Evolutionary conservation across 2,797 vertebrate genomes (phyloP).

Genomic region (Channallabes apus): DNA sequence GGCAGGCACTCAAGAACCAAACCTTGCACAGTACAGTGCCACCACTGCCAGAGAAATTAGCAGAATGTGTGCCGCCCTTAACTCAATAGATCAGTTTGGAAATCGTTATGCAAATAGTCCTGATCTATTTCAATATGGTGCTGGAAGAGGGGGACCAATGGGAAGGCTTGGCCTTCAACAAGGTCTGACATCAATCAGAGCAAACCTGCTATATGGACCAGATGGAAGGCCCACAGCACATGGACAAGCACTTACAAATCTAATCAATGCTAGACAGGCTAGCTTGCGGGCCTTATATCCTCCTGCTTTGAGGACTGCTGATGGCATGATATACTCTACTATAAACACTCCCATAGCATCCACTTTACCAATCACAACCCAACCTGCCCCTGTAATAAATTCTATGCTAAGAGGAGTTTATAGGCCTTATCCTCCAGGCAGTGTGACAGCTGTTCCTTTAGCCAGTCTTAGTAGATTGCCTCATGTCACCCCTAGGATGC

Average conservation of each 20-base stretch:
- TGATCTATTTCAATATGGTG: constrained; percentile 83
- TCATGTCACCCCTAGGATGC: constrained; percentile 83
- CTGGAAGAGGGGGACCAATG: constrained; percentile 72
- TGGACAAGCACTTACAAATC: constrained; percentile 82
- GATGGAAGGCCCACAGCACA: constrained; percentile 78
- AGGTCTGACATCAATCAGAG: constrained; percentile 81
- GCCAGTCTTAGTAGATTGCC: constrained; percentile 90
- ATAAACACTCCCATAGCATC: constrained; percentile 98
- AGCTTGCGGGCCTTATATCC: constrained; percentile 88
- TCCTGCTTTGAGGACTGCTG: constrained; percentile 87
- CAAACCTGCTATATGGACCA: constrained; percentile 84
- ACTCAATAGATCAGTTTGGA: constrained; percentile 93
- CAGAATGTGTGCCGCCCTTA: constrained; percentile 97
- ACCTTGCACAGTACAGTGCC: constrained; percentile 95
- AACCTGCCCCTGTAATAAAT: constrained; percentile 86
- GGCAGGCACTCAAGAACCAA: constrained; percentile 86
- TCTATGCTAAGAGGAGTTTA: constrained; percentile 89
- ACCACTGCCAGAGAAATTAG: constrained; percentile 97
- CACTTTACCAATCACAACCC: constrained; percentile 98
- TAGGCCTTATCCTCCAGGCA: constrained; percentile 81
- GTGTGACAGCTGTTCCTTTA: constrained; percentile 86
- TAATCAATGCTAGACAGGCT: constrained; percentile 83
- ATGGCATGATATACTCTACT: constrained; percentile 99
- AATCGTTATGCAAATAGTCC: constrained; percentile 81
- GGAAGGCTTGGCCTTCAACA: constrained; percentile 79